Evolutionary conservation across 1,140 invertebrate species (phyloP).

Genomic region (Steinernema feltiae): DNA sequence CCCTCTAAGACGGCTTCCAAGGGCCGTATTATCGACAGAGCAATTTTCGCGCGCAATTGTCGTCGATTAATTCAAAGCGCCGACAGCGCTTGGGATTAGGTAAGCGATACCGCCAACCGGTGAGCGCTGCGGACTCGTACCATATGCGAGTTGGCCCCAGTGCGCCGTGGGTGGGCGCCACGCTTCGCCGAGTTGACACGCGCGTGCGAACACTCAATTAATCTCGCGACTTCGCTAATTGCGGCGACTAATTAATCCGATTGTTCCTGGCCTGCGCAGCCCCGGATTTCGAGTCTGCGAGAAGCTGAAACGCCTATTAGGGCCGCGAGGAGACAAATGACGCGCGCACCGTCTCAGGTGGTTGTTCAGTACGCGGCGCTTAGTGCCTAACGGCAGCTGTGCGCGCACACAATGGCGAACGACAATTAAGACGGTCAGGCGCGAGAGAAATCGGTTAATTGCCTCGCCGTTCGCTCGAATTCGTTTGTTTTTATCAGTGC

Average conservation of each 20-base stretch:
- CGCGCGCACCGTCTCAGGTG: not conserved
- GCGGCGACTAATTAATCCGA: constrained; percentile 6
- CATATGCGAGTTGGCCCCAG: not conserved
- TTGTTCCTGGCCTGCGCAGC: not conserved
- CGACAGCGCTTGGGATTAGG: not conserved
- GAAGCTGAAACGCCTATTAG: too few species aligned
- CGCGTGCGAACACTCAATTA: too few species aligned
- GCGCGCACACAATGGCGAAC: not conserved
- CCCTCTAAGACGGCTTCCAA: not conserved
- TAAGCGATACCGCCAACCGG: constrained; percentile 4
- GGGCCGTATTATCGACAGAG: not conserved
- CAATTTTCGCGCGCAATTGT: constrained; percentile 10
- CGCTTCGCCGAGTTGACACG: not conserved
- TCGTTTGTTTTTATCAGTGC: not conserved
- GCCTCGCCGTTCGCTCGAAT: not conserved
- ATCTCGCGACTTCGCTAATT: constrained; percentile 1
- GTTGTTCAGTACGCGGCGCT: too few species aligned
- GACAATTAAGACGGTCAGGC: not conserved
- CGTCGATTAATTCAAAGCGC: not conserved
- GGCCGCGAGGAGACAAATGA: not conserved
- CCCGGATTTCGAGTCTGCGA: too few species aligned
- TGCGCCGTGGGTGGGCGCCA: not conserved
- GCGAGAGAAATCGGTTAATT: constrained; percentile 3
- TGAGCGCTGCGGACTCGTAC: not conserved
- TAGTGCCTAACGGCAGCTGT: constrained; percentile 8